Evolutionary conservation across 2,797 vertebrate genomes (phyloP), one percentile per base, ranked within the genome.

Genomic region (Typhlichthys subterraneus): DNA sequence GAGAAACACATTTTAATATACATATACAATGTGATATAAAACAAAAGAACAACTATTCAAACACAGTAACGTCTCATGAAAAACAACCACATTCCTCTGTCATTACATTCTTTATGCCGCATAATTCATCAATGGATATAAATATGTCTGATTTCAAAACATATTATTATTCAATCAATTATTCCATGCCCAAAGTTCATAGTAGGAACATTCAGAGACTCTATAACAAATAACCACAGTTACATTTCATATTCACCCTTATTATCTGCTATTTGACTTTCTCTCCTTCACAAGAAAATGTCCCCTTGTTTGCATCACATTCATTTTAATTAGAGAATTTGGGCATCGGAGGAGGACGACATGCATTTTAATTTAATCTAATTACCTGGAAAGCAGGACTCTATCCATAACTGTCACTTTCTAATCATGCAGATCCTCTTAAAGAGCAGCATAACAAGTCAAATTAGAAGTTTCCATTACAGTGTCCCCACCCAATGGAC

Each of bases 301-400:
- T 82, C 65, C 65, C 1, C 68, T 75, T 73, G 77, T 90, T 90
- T 90, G 73, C 79, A 73, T 78, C 86, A 58, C 86, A 93, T 91
- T 90, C 59, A 89, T 92, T 93, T 87, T 91, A 91, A 93, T 93
- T 92, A 90, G 80, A 71, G 76, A 75, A 66, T 71, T 82, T 69
- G 78, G 77, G 79, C 86, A 77, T 84, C 70, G 68, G 63, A 74
- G 75, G 72, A 84, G 63, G 72, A 87, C 85, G 83, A 87, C 88
- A 91, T 89, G 89, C 87, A 91, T 92, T 92, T 90, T 91, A 91
- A 93, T 92, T 89, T 87, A 89, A 92, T 90, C 77, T 87, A 92
- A 92, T 93, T 92, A 91, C 85, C 86, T 85, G 78, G 83, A 89
- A 86, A 87, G 72, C 87, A 89, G 87, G 85, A 88, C 87, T 89